A percentile compares a stretch with the other conserved stretches of the same genome.
These are phyloP conservation scores for Dolichopus griseipennis DNA, from an alignment of 2,888 invertebrate species.

Conservation along the genomic window DNA sequence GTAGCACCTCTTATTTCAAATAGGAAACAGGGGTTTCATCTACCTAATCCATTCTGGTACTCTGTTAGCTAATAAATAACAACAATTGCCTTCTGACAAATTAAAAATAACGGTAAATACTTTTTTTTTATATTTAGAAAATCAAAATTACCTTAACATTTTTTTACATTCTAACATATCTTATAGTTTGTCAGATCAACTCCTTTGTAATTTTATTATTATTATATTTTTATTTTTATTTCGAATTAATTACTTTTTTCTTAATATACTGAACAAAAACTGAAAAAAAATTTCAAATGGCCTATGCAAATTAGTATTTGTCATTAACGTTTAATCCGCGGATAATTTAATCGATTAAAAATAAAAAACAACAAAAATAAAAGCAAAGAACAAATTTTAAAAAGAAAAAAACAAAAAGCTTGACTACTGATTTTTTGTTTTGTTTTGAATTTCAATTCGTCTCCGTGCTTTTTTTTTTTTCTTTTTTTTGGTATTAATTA, in stretches of 20 bases:
- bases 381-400: neutral
- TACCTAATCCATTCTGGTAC: no score
- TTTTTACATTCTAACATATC: no score
- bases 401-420: neutral
- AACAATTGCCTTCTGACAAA: no score
- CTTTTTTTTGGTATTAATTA: neutral
- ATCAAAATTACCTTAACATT: no score
- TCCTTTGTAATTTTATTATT: no score
- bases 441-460: neutral
- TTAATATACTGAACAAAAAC: neutral
- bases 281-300: neutral
- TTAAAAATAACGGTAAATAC: no score
- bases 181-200: no score
- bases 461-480: neutral
- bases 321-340: constrained; percentile 9
- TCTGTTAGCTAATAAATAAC: no score
- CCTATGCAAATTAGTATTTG: constrained; percentile 9
- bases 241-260: neutral
- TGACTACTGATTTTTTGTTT: neutral
- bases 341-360: constrained; percentile 11
- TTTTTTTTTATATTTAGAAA: no score
- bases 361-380: neutral
- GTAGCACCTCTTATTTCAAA: no score
- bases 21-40: no score
- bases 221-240: neutral